These are phyloP conservation scores for Ctenoplectra terminalis DNA, from an alignment of 1,140 invertebrate species.

Conservation along the genomic window DNA sequence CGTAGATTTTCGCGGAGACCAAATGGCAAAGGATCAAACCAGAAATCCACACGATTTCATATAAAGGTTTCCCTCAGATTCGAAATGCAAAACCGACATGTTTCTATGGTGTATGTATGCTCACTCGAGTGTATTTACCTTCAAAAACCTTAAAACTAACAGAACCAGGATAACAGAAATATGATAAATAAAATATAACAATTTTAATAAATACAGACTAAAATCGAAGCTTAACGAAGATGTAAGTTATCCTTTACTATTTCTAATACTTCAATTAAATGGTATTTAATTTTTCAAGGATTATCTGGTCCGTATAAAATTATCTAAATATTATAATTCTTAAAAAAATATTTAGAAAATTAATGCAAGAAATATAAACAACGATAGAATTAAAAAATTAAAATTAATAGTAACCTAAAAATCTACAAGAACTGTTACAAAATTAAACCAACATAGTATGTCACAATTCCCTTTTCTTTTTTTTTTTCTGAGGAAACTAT, in stretches of 20 bases:
- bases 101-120: background rate
- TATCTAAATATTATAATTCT: too few relatives aligned
- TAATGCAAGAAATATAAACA: background rate
- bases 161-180: background rate
- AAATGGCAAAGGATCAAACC: background rate
- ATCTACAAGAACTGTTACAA: too few relatives aligned
- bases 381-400: too few relatives aligned
- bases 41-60: constrained; percentile 19
- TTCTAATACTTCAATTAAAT: too few relatives aligned
- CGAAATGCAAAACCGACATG: constrained; percentile 6
- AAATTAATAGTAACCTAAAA: too few relatives aligned
- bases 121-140: background rate
- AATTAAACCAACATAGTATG: too few relatives aligned
- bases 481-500: too few relatives aligned
- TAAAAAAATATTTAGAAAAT: background rate
- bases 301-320: too few relatives aligned
- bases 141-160: background rate
- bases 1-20: background rate
- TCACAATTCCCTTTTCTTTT: too few relatives aligned
- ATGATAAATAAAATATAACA: background rate
- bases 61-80: background rate
- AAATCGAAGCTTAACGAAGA: too few relatives aligned
- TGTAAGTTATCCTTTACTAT: too few relatives aligned
- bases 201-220: background rate
- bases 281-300: too few relatives aligned